phyloP scores from a whole-genome alignment of 2,113 vertebrate genomes.

The Gadus chalcogrammus region DNA sequence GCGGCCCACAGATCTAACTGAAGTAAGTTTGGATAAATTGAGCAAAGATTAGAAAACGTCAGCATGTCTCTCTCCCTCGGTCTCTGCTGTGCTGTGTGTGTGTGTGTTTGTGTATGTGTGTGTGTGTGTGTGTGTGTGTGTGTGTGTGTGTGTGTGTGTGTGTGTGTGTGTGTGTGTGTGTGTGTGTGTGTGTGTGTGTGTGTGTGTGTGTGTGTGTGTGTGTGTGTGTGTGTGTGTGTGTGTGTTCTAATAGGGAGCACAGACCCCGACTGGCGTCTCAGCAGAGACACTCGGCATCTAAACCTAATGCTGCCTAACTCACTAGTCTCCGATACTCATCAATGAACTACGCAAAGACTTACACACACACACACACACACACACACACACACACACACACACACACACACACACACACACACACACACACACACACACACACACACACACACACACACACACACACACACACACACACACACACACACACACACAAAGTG shows the following conservation, averaged over 20 bases:
- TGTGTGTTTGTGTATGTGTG: too few relatives aligned
- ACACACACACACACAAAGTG: constrained; percentile 10
- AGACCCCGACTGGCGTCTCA: constrained; percentile 36
- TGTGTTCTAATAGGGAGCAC: constrained; percentile 38
- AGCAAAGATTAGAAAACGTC: constrained; percentile 35
- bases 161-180: constrained; percentile 22
- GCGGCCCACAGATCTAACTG: constrained; percentile 33
- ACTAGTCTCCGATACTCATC: constrained; percentile 37
- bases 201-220: constrained; percentile 23
- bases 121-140: constrained; percentile 1
- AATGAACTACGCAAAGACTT: constrained; percentile 8
- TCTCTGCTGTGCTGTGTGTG: background rate
- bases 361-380: constrained; percentile 9
- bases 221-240: too few relatives aligned
- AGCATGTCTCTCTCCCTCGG: constrained; percentile 28
- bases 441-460: constrained; percentile 17
- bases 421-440: constrained; percentile 14
- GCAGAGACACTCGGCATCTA: constrained; percentile 35
- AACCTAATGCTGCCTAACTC: constrained; percentile 38
- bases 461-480: constrained; percentile 12
- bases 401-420: constrained; percentile 11
- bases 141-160: constrained; percentile 17
- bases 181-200: too few relatives aligned
- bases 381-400: constrained; percentile 16
- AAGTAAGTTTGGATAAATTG: constrained; percentile 46